phyloP scores from a whole-genome alignment of 2,888 invertebrate genomes.

The Campoplex nolae region DNA sequence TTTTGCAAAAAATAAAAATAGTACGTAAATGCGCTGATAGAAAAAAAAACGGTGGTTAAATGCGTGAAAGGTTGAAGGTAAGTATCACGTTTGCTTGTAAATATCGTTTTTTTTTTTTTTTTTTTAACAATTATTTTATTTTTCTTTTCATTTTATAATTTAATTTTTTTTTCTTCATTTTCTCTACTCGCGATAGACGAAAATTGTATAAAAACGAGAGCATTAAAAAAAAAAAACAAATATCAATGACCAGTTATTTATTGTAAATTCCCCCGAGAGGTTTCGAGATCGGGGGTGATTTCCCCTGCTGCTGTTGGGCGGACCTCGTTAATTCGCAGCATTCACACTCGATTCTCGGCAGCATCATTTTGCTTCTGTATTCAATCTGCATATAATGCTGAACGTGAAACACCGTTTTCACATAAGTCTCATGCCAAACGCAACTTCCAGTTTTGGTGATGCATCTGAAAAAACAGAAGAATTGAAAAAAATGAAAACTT shows the following conservation, averaged over 20 bases:
- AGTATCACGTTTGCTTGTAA: slow-evolving; percentile 83
- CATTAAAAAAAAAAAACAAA: slow-evolving; percentile 76
- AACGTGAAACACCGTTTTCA: slow-evolving; percentile 87
- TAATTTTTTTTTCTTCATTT: slow-evolving; percentile 4
- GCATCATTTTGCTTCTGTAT: slow-evolving; percentile 84
- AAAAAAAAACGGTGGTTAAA: slow-evolving; percentile 75
- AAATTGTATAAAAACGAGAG: slow-evolving; percentile 81
- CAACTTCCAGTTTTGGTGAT: slow-evolving; percentile 85
- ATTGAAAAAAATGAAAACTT: slow-evolving; percentile 9
- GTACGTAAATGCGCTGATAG: slow-evolving; percentile 78
- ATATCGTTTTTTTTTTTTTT: slow-evolving; percentile 76
- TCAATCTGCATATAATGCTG: slow-evolving; percentile 89
- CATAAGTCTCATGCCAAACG: slow-evolving; percentile 89
- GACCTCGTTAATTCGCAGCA: slow-evolving; percentile 65
- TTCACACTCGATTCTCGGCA: slow-evolving; percentile 81
- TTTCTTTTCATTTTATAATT: slow-evolving; percentile 12
- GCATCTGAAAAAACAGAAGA: slow-evolving; percentile 82
- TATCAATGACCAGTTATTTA: not conserved
- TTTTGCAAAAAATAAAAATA: slow-evolving; percentile 70
- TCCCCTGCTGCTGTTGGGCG: too few relatives aligned
- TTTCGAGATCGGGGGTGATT: not conserved
- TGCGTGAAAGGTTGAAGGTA: slow-evolving; percentile 80
- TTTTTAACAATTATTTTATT: slow-evolving; percentile 1
- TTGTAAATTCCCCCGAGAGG: not conserved
- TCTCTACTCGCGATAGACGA: slow-evolving; percentile 75